Evolutionary conservation across 2,888 invertebrate species (phyloP), one percentile per base, ranked within the genome.

Genomic region (Tortrix viridana): DNA sequence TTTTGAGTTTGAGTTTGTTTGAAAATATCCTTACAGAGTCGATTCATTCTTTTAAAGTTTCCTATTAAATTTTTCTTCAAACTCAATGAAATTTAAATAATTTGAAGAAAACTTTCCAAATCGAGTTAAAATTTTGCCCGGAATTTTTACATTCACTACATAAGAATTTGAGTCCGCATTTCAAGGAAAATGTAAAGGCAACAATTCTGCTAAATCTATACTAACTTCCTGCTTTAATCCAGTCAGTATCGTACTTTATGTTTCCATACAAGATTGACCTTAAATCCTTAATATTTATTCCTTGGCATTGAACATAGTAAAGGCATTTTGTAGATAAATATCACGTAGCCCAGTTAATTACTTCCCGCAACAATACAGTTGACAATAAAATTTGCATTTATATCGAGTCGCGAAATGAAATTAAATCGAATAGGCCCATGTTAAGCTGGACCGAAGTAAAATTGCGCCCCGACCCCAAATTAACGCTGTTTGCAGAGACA

Each of bases 361-460:
- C 74, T 75, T 72, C 72, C 73, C 70, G 32, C 57, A 63, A 67
- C 76, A 70, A 71, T 78, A 76, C 74, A 77, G 73, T 73, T 74
- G 69, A 73, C 74, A 74, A 66, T 82, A 72, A 81, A 85, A 85
- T 85, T 85, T 74, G 78, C 84, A 85, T 85, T 75, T 74, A 77
- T 79, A 83, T 84, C 72, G 79, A 71, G 73, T 76, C 68, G 75
- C 67, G 70, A 82, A 81, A 81, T 80, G 74, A 78, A 73, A 76
- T 79, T 75, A 74, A 80, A 76, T 77, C 73, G 73, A 69, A 59
- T 60, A 64, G 71, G 67, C 72, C 75, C 75, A 68, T 74, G 75
- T 74, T 76, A 75, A 79, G 71, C 74, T 70, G 72, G 69, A 61
- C 70, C 67, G 52, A 69, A 79, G 75, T 70, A 70, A 76, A 78